Conservation (phyloP, 1,140 invertebrate species). For the Whitmania pigra region DNA sequence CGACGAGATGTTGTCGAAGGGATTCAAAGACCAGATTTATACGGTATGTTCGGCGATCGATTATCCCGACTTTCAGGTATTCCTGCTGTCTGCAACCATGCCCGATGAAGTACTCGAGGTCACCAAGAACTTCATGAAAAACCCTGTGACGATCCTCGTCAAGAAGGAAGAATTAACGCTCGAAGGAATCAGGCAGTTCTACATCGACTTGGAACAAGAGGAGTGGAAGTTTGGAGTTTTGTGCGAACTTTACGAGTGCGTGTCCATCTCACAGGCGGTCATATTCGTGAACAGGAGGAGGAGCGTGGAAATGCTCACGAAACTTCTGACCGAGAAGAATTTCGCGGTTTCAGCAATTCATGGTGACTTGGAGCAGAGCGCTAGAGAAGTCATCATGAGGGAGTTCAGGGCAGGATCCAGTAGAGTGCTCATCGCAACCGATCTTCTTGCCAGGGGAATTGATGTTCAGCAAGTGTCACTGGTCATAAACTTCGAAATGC, state of each 20-base stretch:
- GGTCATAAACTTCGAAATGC: slow-evolving; percentile 98
- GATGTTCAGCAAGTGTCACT: slow-evolving; percentile 96
- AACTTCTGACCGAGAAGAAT: slow-evolving; percentile 80
- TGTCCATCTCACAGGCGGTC: slow-evolving; percentile 97
- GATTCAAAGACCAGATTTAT: slow-evolving; percentile 99
- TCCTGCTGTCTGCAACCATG: slow-evolving; percentile 28
- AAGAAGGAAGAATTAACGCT: slow-evolving; percentile 63
- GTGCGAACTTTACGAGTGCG: slow-evolving; percentile 85
- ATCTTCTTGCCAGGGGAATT: slow-evolving; percentile 89
- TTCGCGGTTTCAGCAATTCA: slow-evolving; percentile 99
- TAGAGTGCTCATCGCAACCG: slow-evolving; percentile 91
- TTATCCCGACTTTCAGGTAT: slow-evolving; percentile 72
- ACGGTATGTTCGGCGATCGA: slow-evolving; percentile 89
- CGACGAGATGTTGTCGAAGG: slow-evolving; percentile 98
- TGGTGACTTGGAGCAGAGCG: slow-evolving; percentile 96
- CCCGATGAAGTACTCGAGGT: slow-evolving; percentile 27
- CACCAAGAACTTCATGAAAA: slow-evolving; percentile 26
- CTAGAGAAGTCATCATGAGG: slow-evolving; percentile 93
- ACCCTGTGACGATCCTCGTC: slow-evolving; percentile 27
- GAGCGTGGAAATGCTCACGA: slow-evolving; percentile 93
- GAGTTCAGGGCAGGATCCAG: slow-evolving; percentile 95
- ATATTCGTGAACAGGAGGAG: slow-evolving; percentile 99
- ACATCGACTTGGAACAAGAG: slow-evolving; percentile 46
- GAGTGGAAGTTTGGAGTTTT: slow-evolving; percentile 94
- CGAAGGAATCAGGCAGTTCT: slow-evolving; percentile 94